Conservation (phyloP, 2,888 invertebrate genomes). For the Hirtodrosophila cameraria region DNA sequence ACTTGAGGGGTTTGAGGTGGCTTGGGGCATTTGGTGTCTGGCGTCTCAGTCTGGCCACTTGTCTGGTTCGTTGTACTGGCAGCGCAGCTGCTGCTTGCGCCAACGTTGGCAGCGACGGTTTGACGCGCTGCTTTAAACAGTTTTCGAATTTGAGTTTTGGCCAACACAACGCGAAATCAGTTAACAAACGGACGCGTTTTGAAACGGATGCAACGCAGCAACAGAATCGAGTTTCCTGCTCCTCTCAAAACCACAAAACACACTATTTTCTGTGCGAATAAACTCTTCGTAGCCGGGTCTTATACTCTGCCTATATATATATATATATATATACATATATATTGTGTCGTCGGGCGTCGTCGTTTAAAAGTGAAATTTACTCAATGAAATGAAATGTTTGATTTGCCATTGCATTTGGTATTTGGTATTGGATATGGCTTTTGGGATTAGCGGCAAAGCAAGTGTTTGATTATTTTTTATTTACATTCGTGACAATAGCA, state of each 20-base stretch:
- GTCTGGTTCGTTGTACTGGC: slow-evolving; percentile 67
- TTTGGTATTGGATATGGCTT: slow-evolving; percentile 11
- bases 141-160: slow-evolving; percentile 77
- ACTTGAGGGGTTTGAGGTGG: background rate
- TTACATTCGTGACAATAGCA: slow-evolving; percentile 58
- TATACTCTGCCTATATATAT: slow-evolving; percentile 4
- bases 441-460: slow-evolving; percentile 12
- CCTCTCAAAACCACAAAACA: slow-evolving; percentile 34
- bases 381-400: slow-evolving; percentile 64
- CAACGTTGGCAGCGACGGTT: slow-evolving; percentile 21
- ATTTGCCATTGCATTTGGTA: slow-evolving; percentile 38
- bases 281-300: slow-evolving; percentile 32
- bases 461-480: slow-evolving; percentile 28
- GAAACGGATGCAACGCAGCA: slow-evolving; percentile 75
- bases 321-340: too few relatives aligned
- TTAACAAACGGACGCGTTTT: slow-evolving; percentile 82
- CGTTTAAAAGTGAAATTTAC: slow-evolving; percentile 78
- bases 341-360: slow-evolving; percentile 40
- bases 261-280: slow-evolving; percentile 42
- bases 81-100: slow-evolving; percentile 37
- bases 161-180: slow-evolving; percentile 81
- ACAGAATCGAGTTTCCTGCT: slow-evolving; percentile 58
- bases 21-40: slow-evolving; percentile 19
- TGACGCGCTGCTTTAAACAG: slow-evolving; percentile 66
- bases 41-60: slow-evolving; percentile 44